phyloP scores from a whole-genome alignment of 2,888 invertebrate genomes.

The Tridacna crocea region DNA sequence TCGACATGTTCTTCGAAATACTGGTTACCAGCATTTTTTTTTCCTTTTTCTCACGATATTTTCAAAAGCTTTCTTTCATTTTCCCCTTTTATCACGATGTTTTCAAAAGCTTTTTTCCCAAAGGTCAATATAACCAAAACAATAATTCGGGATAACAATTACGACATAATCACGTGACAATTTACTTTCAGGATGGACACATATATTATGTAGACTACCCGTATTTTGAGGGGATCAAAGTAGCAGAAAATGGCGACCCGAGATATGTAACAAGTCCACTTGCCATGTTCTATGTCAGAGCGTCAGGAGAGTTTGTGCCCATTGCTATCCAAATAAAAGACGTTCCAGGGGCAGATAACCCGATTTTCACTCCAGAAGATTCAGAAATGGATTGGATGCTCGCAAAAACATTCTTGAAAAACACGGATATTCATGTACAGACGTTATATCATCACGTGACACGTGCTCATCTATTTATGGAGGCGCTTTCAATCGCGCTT shows the following conservation, averaged over 20 bases:
- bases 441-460: constrained; percentile 51
- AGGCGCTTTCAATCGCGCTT: constrained; percentile 47
- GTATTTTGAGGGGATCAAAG: constrained; percentile 40
- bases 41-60: no score
- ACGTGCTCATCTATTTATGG: constrained; percentile 53
- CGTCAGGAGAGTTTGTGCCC: constrained; percentile 48
- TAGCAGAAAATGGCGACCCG: constrained; percentile 24
- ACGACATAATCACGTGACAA: no score
- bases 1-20: no score
- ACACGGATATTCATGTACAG: constrained; percentile 55
- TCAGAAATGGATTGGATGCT: constrained; percentile 54
- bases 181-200: constrained; percentile 50
- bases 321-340: constrained; percentile 60
- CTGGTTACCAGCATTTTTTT: no score
- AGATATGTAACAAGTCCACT: constrained; percentile 45
- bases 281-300: constrained; percentile 55
- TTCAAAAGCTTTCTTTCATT: no score
- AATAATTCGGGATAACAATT: no score
- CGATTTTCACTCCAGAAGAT: constrained; percentile 60
- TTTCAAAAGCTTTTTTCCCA: no score
- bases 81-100: no score
- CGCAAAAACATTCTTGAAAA: constrained; percentile 55
- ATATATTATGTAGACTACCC: constrained; percentile 57
- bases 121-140: no score
- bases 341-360: constrained; percentile 48